Base-by-base conservation (phyloP, 2,113 vertebrate species). In the Colistium nudipinnis region DNA sequence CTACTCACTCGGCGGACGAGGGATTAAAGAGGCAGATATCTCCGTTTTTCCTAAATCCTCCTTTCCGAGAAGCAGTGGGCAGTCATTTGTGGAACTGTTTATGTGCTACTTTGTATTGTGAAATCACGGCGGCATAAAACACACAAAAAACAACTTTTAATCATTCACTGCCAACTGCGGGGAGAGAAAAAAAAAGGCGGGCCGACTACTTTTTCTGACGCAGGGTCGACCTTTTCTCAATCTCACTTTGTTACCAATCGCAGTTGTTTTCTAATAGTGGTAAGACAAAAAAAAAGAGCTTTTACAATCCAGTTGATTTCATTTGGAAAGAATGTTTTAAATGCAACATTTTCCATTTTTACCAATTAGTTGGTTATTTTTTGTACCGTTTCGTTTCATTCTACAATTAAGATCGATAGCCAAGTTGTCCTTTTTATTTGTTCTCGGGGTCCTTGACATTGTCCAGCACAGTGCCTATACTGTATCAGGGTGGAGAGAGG, bases 111-210 rank as follows among this genome's bases (percentile, higher is more conserved):
- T 54, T 72, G 68, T 63, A 12, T 64, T 12, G 36, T 57, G 76
- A 73, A 65, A 55, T 70, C 70, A 45, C 5, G 20, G 76, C 51
- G 35, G 43, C 20, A 30, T 20, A 27, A 83, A 68, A 28, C 24
- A 62, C 55, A 56, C 70, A 12, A 43, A 71, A n/a, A 31, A 53
- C 22, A 53, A 38, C 52, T 79, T 62, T 11, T 4, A 65, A 74
- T 87, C 70, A 74, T 78, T 91, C 90, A 92, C 92, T 92, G 92
- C 89, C 84, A 90, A 78, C 73, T 69, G 36, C 71, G 71, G n/a
- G n/a, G n/a, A n/a, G n/a, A n/a, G n/a, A n/a, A n/a, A n/a, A n/a
- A n/a, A 12, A 57, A 71, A 44, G 52, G 83, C 36, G 44, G 55
- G 56, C 76, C 24, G 52, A 70, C 70, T 62, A 48, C 20, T 82